Base-by-base conservation (phyloP, 1,140 invertebrate species). In the Drosophila sulfurigaster region DNA sequence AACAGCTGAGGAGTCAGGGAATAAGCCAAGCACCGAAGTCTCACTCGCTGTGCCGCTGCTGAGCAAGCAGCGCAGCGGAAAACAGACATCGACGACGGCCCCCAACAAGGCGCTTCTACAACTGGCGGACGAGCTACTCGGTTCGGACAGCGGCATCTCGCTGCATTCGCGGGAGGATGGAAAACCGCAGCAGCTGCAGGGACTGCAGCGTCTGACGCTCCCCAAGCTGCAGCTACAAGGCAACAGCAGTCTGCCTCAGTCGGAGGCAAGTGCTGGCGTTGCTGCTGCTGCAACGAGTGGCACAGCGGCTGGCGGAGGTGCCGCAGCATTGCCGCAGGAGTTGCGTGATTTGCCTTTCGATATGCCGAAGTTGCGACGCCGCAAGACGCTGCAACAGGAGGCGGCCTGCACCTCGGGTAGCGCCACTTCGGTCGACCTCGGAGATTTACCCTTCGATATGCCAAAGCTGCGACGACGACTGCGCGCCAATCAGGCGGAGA, bases 391-490 rank as follows among this genome's bases (percentile, higher is more conserved):
- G 77, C 83, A 87, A 38, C 83, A 87, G 70, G 83, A 87, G 74
- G 82, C 93, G 43, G 94, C 94, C 6, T 95, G 95, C 48, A 96
- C 96, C 35, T 96, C 95, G 11, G 94, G 95, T 41, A 96, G 95
- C 78, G 95, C 95, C 16, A 96, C 95, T 2, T 96, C 95, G 5
- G 95, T 96, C 8, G 96, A 97, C 85, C 93, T 97, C 1, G 94
- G 95, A 51, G 95, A 97, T 82, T 93, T 98, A 70, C 97, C 97
- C 13, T 98, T 98, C 87, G 97, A 98, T 91, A 97, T 98, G 96
- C 97, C 97, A 10, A 98, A 98, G 93, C 92, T 98, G 45, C 93
- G 96, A 57, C 94, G 97, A 32, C 94, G 96, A 73, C 93, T 92
- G 28, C 62, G 91, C 10, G 82, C 91, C 62, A 92, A 92, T 54